A percentile compares a stretch with the other conserved stretches of the same genome.
phyloP scores from a whole-genome alignment of 1,140 invertebrate genomes.

The Pseudomyrmex flavicornis region DNA sequence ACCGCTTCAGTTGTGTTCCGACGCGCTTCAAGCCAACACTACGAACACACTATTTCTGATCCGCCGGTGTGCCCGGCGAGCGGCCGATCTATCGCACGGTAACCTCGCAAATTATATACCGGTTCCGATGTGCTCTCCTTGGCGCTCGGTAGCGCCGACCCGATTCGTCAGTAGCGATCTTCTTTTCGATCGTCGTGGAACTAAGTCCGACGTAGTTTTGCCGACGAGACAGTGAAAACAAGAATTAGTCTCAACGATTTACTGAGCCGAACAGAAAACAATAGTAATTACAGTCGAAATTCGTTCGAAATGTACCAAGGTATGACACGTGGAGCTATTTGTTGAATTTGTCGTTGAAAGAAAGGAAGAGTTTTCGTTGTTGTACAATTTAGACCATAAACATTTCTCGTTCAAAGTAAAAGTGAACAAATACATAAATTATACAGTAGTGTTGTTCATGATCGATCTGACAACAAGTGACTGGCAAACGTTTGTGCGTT shows the following conservation, averaged over 20 bases:
- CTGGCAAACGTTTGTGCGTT: background rate
- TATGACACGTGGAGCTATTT: too few relatives aligned
- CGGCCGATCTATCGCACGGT: slow-evolving; percentile 36
- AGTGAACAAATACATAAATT: background rate
- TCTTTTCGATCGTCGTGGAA: background rate
- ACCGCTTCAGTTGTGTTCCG: slow-evolving; percentile 85
- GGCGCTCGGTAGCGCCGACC: background rate
- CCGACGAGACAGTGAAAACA: too few relatives aligned
- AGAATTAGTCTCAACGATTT: too few relatives aligned
- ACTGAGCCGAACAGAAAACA: too few relatives aligned
- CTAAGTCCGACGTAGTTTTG: background rate
- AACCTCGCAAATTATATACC: slow-evolving; percentile 44
- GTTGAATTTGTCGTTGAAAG: too few relatives aligned
- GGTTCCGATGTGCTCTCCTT: slow-evolving; percentile 27
- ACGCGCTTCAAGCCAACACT: slow-evolving; percentile 85
- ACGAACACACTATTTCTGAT: slow-evolving; percentile 76
- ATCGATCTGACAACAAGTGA: background rate
- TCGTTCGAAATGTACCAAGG: too few relatives aligned
- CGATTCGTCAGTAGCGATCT: slow-evolving; percentile 15
- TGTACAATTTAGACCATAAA: background rate
- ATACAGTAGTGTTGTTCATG: background rate
- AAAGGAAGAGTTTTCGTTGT: background rate
- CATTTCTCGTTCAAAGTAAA: background rate
- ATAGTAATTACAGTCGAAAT: too few relatives aligned
- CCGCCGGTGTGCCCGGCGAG: slow-evolving; percentile 47